A percentile compares a stretch with the other conserved stretches of the same genome.
phyloP scores from a whole-genome alignment of 2,797 vertebrate genomes.

The Gadopsis marmoratus region DNA sequence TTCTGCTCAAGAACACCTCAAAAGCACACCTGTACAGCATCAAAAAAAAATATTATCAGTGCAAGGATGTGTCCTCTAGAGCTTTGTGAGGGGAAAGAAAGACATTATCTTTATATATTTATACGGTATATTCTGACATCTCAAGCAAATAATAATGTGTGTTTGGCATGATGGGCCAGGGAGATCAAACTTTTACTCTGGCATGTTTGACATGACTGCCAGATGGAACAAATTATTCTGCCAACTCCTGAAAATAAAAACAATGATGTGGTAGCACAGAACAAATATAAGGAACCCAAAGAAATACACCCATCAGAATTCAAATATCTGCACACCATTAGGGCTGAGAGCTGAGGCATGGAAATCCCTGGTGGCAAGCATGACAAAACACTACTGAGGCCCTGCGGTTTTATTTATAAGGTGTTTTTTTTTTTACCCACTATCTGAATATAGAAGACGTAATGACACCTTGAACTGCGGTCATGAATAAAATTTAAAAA shows the following conservation, averaged over 20 bases:
- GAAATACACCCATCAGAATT: constrained; percentile 65
- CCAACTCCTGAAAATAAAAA: constrained; percentile 60
- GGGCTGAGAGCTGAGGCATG: constrained; percentile 58
- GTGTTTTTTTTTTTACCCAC: constrained; percentile 41
- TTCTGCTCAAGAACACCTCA: constrained; percentile 47
- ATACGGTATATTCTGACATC: constrained; percentile 43
- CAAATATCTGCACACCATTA: constrained; percentile 66
- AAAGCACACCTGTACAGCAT: constrained; percentile 8
- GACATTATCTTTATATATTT: constrained; percentile 8
- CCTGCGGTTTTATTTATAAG: constrained; percentile 79
- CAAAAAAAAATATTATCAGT: constrained; percentile 12
- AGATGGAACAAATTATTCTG: constrained; percentile 67
- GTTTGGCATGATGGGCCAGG: constrained; percentile 44
- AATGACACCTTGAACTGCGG: constrained; percentile 77
- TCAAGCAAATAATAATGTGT: constrained; percentile 54
- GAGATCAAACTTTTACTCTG: constrained; percentile 58
- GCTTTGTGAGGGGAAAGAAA: constrained; percentile 28
- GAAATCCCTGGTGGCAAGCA: constrained; percentile 73
- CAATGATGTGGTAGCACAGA: constrained; percentile 47
- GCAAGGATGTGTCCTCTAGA: constrained; percentile 23
- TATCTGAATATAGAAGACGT: constrained; percentile 76
- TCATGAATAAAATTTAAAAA: constrained; percentile 67
- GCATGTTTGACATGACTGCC: constrained; percentile 54
- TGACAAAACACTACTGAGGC: constrained; percentile 69
- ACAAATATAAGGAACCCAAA: constrained; percentile 56